Evolutionary conservation across 2,113 vertebrate genomes (phyloP).

Genomic region (Gambusia affinis): DNA sequence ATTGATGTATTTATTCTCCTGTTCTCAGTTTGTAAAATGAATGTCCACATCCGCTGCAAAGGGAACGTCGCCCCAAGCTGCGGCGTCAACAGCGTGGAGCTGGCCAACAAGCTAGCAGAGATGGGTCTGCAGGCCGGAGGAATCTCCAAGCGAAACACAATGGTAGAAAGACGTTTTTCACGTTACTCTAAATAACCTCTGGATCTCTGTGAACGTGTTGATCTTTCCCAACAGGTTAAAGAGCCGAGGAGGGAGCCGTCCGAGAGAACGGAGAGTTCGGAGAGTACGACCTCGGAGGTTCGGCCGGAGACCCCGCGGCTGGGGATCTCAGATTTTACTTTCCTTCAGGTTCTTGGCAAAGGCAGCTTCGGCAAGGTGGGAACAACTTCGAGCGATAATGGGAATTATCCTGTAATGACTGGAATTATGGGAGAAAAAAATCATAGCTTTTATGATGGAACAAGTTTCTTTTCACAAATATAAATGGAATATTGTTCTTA

Average conservation of each 20-base stretch:
- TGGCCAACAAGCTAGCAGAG: conserved; percentile 91
- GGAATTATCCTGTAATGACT: neutral
- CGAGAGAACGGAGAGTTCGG: conserved; percentile 63
- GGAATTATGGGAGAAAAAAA: neutral
- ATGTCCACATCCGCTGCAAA: conserved; percentile 94
- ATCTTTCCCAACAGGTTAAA: conserved; percentile 49
- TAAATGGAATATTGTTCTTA: neutral
- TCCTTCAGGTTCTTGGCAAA: conserved; percentile 94
- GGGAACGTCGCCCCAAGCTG: conserved; percentile 93
- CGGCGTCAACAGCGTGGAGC: conserved; percentile 92
- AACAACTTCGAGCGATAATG: neutral
- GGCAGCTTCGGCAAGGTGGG: conserved; percentile 98
- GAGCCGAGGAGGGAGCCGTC: conserved; percentile 57
- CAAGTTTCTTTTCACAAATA: neutral
- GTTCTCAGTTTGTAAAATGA: conserved; percentile 94
- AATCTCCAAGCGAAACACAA: conserved; percentile 78
- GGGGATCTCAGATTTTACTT: conserved; percentile 89
- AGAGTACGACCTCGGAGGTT: neutral
- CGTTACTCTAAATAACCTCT: neutral
- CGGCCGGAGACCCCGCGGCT: conserved; percentile 60
- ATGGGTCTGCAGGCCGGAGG: conserved; percentile 94
- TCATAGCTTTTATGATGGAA: neutral
- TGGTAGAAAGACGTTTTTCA: conserved; percentile 58
- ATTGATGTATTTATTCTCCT: conserved; percentile 26
- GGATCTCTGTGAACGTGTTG: no score